phyloP scores from a whole-genome alignment of 1,140 invertebrate genomes.

The Procambarus virginalis region DNA sequence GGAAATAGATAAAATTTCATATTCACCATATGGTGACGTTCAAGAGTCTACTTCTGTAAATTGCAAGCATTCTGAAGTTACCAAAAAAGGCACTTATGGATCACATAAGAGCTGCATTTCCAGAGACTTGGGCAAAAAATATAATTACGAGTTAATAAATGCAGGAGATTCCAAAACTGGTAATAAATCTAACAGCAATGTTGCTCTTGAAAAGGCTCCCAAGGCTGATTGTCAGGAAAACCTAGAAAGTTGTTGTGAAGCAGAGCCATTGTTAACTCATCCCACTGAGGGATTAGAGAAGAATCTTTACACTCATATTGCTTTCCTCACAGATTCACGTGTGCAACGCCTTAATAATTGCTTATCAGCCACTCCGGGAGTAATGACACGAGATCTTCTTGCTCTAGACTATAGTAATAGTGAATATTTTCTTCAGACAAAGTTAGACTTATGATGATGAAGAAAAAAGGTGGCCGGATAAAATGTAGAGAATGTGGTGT shows the following conservation, averaged over 20 bases:
- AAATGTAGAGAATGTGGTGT: conserved; percentile 36
- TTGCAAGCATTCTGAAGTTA: not conserved
- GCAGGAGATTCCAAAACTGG: not conserved
- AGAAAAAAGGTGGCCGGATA: conserved; percentile 37
- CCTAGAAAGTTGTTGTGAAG: not conserved
- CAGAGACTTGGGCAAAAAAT: not conserved
- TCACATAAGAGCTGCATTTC: not conserved
- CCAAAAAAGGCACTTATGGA: not conserved
- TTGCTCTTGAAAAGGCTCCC: not conserved
- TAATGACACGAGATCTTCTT: conserved; percentile 21
- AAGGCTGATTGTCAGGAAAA: not conserved
- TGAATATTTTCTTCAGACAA: conserved; percentile 45
- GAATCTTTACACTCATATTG: conserved; percentile 39
- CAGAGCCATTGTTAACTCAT: not conserved
- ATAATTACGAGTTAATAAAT: not conserved
- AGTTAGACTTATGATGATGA: conserved; percentile 42
- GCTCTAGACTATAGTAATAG: conserved; percentile 30
- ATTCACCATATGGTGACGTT: not conserved
- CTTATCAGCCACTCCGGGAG: conserved; percentile 15
- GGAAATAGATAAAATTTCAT: not conserved
- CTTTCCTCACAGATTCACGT: conserved; percentile 31
- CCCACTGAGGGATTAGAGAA: conserved; percentile 22
- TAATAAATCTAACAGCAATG: not conserved
- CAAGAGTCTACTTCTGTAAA: not conserved
- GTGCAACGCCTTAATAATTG: not conserved